A percentile compares a stretch with the other conserved stretches of the same genome.
phyloP scores from a whole-genome alignment of 2,888 invertebrate species.

The Mythimna vitellina region DNA sequence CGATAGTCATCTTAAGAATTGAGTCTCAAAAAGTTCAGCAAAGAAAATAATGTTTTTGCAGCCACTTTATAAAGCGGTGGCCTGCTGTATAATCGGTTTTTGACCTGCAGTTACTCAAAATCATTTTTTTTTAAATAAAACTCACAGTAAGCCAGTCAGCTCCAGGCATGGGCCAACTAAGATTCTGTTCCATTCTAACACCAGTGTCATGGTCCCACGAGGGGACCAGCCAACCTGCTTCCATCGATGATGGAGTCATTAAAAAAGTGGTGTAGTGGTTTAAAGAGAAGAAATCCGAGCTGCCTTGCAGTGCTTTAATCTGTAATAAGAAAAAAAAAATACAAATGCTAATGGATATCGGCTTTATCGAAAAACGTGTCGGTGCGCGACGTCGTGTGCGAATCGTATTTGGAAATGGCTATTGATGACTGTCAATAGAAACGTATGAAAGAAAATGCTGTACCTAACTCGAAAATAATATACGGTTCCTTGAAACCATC shows the following conservation, averaged over 20 bases:
- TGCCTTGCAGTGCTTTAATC: constrained; percentile 80
- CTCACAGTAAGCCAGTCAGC: constrained; percentile 85
- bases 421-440: neutral
- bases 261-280: constrained; percentile 90
- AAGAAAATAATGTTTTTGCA: too few species aligned
- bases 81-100: too few species aligned
- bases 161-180: constrained; percentile 84
- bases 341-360: neutral
- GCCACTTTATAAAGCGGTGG: too few species aligned
- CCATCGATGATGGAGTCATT: constrained; percentile 80
- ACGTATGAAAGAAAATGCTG: neutral
- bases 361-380: neutral
- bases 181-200: constrained; percentile 78
- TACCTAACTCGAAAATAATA: neutral
- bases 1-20: too few species aligned
- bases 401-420: neutral
- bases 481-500: too few species aligned
- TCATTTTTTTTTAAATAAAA: constrained; percentile 1
- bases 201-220: constrained; percentile 84
- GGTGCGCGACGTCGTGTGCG: neutral
- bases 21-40: too few species aligned
- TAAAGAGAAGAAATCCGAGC: constrained; percentile 91
- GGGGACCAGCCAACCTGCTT: constrained; percentile 75
- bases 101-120: neutral
- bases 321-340: constrained; percentile 60